phyloP scores from a whole-genome alignment of 2,888 invertebrate species.

The Protophormia terraenovae region DNA sequence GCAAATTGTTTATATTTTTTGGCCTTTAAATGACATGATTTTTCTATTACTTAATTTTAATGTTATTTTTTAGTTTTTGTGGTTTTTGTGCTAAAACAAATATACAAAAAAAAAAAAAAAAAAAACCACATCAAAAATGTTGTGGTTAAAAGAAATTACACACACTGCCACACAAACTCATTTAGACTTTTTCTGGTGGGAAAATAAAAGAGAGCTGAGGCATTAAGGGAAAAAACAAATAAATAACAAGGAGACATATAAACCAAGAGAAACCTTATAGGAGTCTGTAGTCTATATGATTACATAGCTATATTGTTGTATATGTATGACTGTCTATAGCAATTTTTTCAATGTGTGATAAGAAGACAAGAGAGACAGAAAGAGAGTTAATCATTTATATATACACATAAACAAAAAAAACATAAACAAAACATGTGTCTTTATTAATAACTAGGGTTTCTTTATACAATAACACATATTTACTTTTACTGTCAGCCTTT shows the following conservation, averaged over 20 bases:
- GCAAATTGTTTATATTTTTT: no score
- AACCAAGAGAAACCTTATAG: not conserved
- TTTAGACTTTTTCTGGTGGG: no score
- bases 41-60: not conserved
- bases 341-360: not conserved
- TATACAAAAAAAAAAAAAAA: no score
- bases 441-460: constrained; percentile 48
- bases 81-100: not conserved
- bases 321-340: not conserved
- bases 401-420: not conserved
- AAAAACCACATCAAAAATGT: constrained; percentile 1
- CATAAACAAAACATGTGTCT: constrained; percentile 40
- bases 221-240: not conserved
- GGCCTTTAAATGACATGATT: not conserved
- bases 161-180: not conserved
- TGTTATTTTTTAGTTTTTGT: not conserved
- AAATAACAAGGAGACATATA: not conserved
- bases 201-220: no score
- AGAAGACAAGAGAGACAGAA: not conserved
- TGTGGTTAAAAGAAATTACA: not conserved
- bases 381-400: not conserved
- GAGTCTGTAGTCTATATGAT: not conserved
- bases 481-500: no score
- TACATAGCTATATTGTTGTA: no score
- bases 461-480: not conserved